phyloP scores from a whole-genome alignment of 2,888 invertebrate species.

The Zaprionus lineosus region DNA sequence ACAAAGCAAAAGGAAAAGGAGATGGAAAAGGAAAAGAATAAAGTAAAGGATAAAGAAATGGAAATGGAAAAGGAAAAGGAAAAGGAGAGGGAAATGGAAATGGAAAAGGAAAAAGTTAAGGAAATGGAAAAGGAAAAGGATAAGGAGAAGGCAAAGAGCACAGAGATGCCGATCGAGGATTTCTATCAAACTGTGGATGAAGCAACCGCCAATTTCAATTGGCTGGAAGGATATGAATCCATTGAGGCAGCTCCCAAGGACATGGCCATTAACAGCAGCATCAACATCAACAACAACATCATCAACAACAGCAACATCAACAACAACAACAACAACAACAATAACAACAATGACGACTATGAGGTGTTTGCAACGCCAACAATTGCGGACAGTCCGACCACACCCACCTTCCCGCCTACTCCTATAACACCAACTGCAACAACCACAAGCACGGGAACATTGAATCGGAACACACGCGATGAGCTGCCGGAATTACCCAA shows the following conservation, averaged over 20 bases:
- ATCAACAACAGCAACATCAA: constrained; percentile 58
- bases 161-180: constrained; percentile 49
- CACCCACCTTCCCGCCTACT: no score
- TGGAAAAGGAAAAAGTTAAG: background rate
- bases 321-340: background rate
- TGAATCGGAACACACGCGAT: constrained; percentile 79
- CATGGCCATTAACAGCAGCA: no score
- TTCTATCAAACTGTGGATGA: constrained; percentile 81
- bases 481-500: constrained; percentile 77
- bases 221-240: constrained; percentile 80
- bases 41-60: background rate
- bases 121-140: no score
- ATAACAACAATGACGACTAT: constrained; percentile 74
- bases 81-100: background rate
- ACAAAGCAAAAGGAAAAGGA: constrained; percentile 22
- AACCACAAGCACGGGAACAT: constrained; percentile 54
- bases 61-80: no score
- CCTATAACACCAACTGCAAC: constrained; percentile 60
- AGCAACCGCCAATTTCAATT: constrained; percentile 45
- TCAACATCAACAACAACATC: background rate
- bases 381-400: constrained; percentile 10
- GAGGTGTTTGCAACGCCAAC: constrained; percentile 75
- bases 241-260: constrained; percentile 71
- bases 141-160: background rate
- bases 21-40: background rate